Evolutionary conservation across 2,113 vertebrate genomes (phyloP).

Genomic region (Morone chrysops): DNA sequence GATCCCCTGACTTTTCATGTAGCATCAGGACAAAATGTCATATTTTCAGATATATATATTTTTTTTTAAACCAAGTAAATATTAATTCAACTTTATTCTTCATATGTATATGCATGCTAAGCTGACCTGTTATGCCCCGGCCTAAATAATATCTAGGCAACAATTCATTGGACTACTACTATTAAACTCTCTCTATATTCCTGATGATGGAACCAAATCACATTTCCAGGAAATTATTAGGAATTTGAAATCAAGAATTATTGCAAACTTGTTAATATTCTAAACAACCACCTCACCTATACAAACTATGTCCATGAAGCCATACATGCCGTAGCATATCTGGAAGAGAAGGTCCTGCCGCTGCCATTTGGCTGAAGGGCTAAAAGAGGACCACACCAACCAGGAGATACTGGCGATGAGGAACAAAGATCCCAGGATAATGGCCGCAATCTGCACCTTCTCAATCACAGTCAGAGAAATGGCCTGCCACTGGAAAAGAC

Average conservation of each 20-base stretch:
- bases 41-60: not conserved
- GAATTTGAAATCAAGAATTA: not conserved
- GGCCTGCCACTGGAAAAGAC: conserved; percentile 87
- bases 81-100: not conserved
- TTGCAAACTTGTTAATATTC: too few species aligned
- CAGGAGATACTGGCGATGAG: conserved; percentile 91
- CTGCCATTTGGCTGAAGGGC: conserved; percentile 92
- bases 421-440: conserved; percentile 91
- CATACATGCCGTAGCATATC: conserved; percentile 94
- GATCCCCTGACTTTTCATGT: not conserved
- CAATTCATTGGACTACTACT: not conserved
- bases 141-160: not conserved
- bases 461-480: conserved; percentile 92
- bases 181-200: not conserved
- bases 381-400: conserved; percentile 92
- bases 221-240: not conserved
- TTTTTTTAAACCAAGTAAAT: not conserved
- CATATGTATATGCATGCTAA: not conserved
- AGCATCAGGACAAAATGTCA: not conserved
- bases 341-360: conserved; percentile 92
- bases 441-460: conserved; percentile 92
- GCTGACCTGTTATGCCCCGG: not conserved
- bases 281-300: conserved; percentile 82
- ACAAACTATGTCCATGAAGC: conserved; percentile 93
- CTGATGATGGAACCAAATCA: not conserved